These are phyloP conservation scores for Nasalis larvatus DNA, from an alignment of 2,113 vertebrate species.

Conservation along the genomic window DNA sequence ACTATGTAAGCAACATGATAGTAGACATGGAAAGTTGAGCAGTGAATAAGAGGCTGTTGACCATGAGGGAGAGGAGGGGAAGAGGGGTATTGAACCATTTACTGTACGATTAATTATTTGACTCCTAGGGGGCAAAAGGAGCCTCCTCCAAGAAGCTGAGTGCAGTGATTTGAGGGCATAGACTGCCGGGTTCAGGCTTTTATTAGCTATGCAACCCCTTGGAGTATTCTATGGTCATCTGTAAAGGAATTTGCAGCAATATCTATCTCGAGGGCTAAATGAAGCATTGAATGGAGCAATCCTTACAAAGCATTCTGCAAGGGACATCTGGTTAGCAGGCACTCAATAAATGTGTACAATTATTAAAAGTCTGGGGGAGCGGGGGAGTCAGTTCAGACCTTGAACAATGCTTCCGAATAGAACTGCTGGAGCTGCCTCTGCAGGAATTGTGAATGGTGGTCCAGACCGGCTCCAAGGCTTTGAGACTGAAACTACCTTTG, in stretches of 20 bases:
- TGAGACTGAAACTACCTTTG: neutral
- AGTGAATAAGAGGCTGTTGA: neutral
- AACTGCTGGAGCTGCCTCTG: too few species aligned
- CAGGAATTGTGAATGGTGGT: neutral
- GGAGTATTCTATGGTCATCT: neutral
- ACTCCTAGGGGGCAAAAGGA: neutral
- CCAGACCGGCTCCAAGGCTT: neutral
- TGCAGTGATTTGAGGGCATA: neutral
- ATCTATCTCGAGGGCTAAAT: accelerated
- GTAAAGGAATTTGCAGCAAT: neutral
- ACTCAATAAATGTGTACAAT: neutral
- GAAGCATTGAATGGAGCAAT: neutral
- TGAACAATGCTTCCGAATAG: too few species aligned
- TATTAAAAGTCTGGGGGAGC: neutral
- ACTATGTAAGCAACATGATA: neutral
- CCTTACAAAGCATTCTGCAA: neutral
- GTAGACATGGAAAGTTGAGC: neutral
- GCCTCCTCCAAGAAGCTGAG: neutral
- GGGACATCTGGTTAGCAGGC: neutral
- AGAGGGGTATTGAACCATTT: neutral
- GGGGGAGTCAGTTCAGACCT: neutral
- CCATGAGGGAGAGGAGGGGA: neutral
- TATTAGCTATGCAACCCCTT: neutral
- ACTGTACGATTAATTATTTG: neutral
- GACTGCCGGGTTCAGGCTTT: neutral